Conservation (phyloP, 2,888 invertebrate species). For the Tetragnatha montana region DNA sequence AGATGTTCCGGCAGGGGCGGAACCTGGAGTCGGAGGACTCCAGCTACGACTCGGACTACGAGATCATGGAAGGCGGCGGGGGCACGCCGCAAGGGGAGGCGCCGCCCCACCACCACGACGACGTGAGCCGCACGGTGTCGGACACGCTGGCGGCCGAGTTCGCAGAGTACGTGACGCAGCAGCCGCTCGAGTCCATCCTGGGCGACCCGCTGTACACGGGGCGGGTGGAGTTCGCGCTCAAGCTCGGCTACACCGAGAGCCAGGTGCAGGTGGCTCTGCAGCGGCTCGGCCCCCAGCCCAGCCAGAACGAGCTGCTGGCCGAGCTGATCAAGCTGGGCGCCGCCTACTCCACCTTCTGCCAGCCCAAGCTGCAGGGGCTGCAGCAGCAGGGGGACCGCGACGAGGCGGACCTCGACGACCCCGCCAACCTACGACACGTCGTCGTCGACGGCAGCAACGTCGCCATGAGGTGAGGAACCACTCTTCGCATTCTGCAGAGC, state of each 20-base stretch:
- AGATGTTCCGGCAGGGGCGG: slow-evolving; percentile 68
- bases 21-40: slow-evolving; percentile 82
- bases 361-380: slow-evolving; percentile 2
- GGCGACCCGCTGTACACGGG: slow-evolving; percentile 77
- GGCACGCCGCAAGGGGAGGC: slow-evolving; percentile 70
- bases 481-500: too few relatives aligned
- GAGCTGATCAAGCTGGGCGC: slow-evolving; percentile 87
- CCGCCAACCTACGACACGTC: slow-evolving; percentile 81
- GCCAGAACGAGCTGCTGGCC: slow-evolving; percentile 89
- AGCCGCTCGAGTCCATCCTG: slow-evolving; percentile 62
- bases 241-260: slow-evolving; percentile 92
- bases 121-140: slow-evolving; percentile 87
- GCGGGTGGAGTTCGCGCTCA: slow-evolving; percentile 91
- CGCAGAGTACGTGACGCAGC: slow-evolving; percentile 83
- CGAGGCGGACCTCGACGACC: slow-evolving; percentile 48
- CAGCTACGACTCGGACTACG: slow-evolving; percentile 87
- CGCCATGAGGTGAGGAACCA: slow-evolving; percentile 91
- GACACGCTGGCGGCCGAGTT: slow-evolving; percentile 91
- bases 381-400: slow-evolving; percentile 27
- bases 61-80: slow-evolving; percentile 72
- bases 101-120: slow-evolving; percentile 79
- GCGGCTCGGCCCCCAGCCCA: slow-evolving; percentile 89
- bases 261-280: slow-evolving; percentile 88
- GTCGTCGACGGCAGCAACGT: slow-evolving; percentile 97
- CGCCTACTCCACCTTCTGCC: slow-evolving; percentile 15